A percentile compares a stretch with the other conserved stretches of the same genome.
These are phyloP conservation scores for Salmo trutta DNA, from an alignment of 2,797 vertebrate genomes.

Conservation along the genomic window DNA sequence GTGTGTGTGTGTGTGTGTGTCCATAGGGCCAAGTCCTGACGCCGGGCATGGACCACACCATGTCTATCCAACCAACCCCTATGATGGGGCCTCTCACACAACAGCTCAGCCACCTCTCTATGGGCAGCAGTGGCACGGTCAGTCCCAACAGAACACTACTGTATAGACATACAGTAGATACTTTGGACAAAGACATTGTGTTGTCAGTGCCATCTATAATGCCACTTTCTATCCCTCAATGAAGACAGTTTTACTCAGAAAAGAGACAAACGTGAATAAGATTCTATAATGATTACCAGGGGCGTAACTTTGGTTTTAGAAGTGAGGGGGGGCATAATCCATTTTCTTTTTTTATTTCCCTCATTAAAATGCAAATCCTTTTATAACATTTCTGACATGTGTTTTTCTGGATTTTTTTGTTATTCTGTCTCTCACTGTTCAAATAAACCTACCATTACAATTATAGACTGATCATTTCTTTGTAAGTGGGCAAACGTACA, in stretches of 20 bases:
- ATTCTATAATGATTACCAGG: no score
- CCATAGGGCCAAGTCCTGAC: constrained; percentile 86
- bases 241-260: not conserved
- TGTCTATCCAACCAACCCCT: constrained; percentile 89
- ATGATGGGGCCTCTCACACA: constrained; percentile 89
- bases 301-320: no score
- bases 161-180: not conserved
- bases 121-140: constrained; percentile 86
- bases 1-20: no score
- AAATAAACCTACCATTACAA: no score
- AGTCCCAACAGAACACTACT: constrained; percentile 47
- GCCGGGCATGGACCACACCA: constrained; percentile 87
- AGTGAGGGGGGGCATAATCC: no score
- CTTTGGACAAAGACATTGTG: not conserved
- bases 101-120: constrained; percentile 90
- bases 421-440: no score
- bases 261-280: not conserved
- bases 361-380: no score
- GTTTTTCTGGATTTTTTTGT: no score
- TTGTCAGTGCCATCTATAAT: not conserved
- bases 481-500: no score
- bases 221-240: not conserved
- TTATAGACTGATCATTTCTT: no score
- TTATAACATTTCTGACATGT: no score
- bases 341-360: no score